phyloP scores from a whole-genome alignment of 2,888 invertebrate genomes.

The Ormyrus rosae region DNA sequence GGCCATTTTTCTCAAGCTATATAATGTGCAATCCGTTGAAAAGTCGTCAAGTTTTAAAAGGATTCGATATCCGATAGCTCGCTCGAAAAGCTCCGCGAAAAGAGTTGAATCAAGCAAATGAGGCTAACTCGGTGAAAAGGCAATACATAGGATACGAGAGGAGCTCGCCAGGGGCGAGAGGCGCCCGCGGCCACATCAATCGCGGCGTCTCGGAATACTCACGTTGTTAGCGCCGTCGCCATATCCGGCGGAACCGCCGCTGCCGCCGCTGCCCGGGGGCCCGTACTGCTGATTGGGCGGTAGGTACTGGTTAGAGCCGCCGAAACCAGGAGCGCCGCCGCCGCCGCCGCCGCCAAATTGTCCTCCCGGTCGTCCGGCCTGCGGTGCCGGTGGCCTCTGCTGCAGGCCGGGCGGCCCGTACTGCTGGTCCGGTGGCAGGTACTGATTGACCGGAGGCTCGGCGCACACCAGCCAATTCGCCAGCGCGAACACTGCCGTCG shows the following conservation, averaged over 20 bases:
- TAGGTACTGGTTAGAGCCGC: slow-evolving; percentile 64
- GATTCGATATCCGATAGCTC: no score
- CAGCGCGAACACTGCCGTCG: slow-evolving; percentile 25
- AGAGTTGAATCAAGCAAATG: no score
- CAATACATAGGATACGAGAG: no score
- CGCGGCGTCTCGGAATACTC: not conserved
- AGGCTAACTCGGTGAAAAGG: no score
- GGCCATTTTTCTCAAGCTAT: no score
- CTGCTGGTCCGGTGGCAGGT: slow-evolving; percentile 68
- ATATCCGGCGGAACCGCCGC: slow-evolving; percentile 50
- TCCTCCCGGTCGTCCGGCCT: slow-evolving; percentile 48
- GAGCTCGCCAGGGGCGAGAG: no score
- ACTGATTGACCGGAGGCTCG: slow-evolving; percentile 69
- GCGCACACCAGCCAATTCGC: slow-evolving; percentile 62
- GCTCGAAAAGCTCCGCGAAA: no score
- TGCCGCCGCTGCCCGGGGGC: slow-evolving; percentile 59
- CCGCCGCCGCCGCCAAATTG: slow-evolving; percentile 37
- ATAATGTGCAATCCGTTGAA: no score
- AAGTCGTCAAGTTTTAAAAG: no score
- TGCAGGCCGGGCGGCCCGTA: slow-evolving; percentile 64
- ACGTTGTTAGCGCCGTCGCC: slow-evolving; percentile 53
- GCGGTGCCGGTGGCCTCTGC: slow-evolving; percentile 58
- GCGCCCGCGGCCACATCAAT: no score
- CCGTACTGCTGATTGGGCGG: slow-evolving; percentile 70
- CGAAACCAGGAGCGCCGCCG: slow-evolving; percentile 47